These are phyloP conservation scores for Allobates femoralis DNA, from an alignment of 2,797 vertebrate species.

Conservation along the genomic window DNA sequence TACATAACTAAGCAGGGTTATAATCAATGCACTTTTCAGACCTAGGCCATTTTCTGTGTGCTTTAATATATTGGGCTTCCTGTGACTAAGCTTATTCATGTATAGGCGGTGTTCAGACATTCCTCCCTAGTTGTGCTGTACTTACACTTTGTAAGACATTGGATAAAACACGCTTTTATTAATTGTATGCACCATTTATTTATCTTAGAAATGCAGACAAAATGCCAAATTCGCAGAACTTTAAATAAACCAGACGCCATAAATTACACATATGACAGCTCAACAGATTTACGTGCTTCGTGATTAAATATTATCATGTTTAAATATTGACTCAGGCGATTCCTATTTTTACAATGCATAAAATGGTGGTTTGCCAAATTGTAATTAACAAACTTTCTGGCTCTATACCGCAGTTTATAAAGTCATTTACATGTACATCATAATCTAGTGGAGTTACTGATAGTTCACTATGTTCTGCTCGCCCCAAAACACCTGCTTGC, in stretches of 20 bases:
- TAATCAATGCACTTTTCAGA: slow-evolving; percentile 24
- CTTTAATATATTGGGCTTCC: background rate
- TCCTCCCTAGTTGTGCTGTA: slow-evolving; percentile 37
- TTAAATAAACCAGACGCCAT: slow-evolving; percentile 62
- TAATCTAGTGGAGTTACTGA: slow-evolving; percentile 7
- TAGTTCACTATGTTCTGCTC: background rate
- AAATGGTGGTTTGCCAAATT: slow-evolving; percentile 40
- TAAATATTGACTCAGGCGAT: slow-evolving; percentile 58
- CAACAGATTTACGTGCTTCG: slow-evolving; percentile 47
- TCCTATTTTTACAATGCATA: slow-evolving; percentile 41
- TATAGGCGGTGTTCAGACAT: slow-evolving; percentile 13
- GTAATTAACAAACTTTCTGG: slow-evolving; percentile 38
- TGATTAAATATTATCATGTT: slow-evolving; percentile 60
- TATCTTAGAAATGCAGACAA: slow-evolving; percentile 49
- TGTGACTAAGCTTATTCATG: slow-evolving; percentile 54
- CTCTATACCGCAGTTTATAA: slow-evolving; percentile 10
- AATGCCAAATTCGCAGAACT: slow-evolving; percentile 55
- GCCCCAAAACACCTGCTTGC: slow-evolving; percentile 31
- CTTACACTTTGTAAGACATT: slow-evolving; percentile 42
- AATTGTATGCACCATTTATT: slow-evolving; percentile 54
- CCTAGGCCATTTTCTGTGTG: slow-evolving; percentile 14
- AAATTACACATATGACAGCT: slow-evolving; percentile 55
- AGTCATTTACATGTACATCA: slow-evolving; percentile 13
- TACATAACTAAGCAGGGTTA: background rate
- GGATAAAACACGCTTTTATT: slow-evolving; percentile 60